These are phyloP conservation scores for Papilio polytes DNA, from an alignment of 1,140 invertebrate species.

Conservation along the genomic window DNA sequence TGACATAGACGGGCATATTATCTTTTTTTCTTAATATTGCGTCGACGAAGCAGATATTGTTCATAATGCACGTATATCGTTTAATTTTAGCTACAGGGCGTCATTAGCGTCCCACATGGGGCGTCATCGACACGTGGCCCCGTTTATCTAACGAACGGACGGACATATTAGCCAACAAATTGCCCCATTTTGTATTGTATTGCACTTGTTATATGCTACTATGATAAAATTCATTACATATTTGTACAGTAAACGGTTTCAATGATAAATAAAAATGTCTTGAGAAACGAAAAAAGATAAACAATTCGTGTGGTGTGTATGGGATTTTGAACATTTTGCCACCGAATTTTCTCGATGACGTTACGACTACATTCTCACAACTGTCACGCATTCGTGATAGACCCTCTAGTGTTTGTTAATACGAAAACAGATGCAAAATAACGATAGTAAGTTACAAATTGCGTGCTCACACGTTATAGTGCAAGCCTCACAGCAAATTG, in stretches of 20 bases:
- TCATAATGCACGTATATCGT: not conserved
- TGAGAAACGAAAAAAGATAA: too few species aligned
- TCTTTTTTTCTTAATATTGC: too few species aligned
- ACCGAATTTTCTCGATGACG: too few species aligned
- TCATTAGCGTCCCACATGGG: conserved; percentile 4
- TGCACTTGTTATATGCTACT: not conserved
- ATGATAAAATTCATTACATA: not conserved
- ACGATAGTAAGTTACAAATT: too few species aligned
- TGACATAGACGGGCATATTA: not conserved
- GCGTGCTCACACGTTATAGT: not conserved
- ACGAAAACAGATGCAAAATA: not conserved
- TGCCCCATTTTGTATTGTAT: not conserved
- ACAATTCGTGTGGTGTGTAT: too few species aligned
- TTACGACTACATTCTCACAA: too few species aligned
- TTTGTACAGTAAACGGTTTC: not conserved
- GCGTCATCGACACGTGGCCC: conserved; percentile 6
- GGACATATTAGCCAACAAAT: not conserved
- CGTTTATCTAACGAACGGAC: not conserved
- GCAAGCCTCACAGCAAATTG: not conserved
- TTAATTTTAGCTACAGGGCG: not conserved
- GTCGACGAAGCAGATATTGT: too few species aligned
- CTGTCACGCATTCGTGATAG: too few species aligned
- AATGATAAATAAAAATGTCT: too few species aligned
- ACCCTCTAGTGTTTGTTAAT: not conserved
- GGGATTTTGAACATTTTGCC: too few species aligned